These are phyloP conservation scores for Sebastes aleutianus DNA, from an alignment of 2,797 vertebrate species.

Conservation along the genomic window DNA sequence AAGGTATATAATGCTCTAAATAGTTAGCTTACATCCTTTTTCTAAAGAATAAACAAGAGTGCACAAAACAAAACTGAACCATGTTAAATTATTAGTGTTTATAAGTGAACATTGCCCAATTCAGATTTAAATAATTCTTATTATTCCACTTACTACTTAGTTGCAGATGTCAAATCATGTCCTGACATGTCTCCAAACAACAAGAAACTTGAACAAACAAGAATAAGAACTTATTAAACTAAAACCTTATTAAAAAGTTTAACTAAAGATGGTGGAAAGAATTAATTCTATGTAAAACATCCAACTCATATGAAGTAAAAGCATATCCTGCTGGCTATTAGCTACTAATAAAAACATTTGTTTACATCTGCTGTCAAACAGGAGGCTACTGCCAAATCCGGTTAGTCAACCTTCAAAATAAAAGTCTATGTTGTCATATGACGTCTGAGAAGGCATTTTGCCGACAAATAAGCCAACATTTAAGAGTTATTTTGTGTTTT, in stretches of 20 bases:
- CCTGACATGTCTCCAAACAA: not conserved
- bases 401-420: slow-evolving; percentile 39
- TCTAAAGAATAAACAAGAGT: not conserved
- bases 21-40: not conserved
- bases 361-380: not conserved
- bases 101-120: not conserved
- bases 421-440: not conserved
- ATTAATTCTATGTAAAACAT: not conserved
- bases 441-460: not conserved
- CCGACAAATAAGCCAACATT: not conserved
- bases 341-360: not conserved
- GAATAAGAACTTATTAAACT: not conserved
- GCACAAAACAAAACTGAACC: not conserved
- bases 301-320: not conserved
- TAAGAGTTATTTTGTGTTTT: not conserved
- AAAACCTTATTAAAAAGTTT: not conserved
- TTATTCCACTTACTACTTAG: not conserved
- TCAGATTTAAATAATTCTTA: not conserved
- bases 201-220: not conserved
- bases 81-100: not conserved
- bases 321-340: not conserved
- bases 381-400: not conserved
- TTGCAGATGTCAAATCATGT: slow-evolving; percentile 3
- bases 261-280: not conserved
- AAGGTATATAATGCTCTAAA: not conserved